Percentiles rank a stretch among this genome's conserved stretches.
phyloP scores from a whole-genome alignment of 2,888 invertebrate species.

The Pristionchus arcanus region DNA sequence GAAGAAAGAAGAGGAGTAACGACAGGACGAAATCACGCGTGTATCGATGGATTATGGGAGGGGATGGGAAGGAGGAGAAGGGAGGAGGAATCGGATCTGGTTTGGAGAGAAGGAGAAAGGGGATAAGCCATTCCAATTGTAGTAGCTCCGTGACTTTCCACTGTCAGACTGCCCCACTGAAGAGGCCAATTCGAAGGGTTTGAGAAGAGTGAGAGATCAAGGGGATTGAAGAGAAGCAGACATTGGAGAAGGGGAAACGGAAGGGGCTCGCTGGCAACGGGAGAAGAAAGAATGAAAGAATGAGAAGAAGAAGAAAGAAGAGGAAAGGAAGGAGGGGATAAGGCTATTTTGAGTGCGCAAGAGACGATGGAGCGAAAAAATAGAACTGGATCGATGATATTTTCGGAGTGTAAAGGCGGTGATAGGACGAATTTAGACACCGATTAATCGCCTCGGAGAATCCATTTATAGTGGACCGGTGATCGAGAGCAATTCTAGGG shows the following conservation, averaged over 20 bases:
- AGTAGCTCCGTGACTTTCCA: neutral
- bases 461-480: too few species aligned
- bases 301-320: neutral
- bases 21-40: neutral
- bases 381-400: conserved; percentile 5
- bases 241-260: neutral
- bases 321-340: neutral
- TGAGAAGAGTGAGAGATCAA: neutral
- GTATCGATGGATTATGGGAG: neutral
- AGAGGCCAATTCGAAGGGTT: neutral
- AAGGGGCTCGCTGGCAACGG: neutral
- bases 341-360: conserved; percentile 37
- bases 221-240: neutral
- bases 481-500: too few species aligned
- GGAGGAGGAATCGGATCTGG: conserved; percentile 10
- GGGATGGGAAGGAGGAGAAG: neutral
- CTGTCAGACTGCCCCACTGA: neutral
- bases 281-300: neutral
- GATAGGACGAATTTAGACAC: conserved; percentile 2
- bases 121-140: neutral
- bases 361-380: neutral
- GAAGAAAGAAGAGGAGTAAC: neutral
- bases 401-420: neutral
- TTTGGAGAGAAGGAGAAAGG: neutral
- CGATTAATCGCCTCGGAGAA: too few species aligned